Conservation (phyloP, 2,888 invertebrate species). For the Acleris emargana region DNA sequence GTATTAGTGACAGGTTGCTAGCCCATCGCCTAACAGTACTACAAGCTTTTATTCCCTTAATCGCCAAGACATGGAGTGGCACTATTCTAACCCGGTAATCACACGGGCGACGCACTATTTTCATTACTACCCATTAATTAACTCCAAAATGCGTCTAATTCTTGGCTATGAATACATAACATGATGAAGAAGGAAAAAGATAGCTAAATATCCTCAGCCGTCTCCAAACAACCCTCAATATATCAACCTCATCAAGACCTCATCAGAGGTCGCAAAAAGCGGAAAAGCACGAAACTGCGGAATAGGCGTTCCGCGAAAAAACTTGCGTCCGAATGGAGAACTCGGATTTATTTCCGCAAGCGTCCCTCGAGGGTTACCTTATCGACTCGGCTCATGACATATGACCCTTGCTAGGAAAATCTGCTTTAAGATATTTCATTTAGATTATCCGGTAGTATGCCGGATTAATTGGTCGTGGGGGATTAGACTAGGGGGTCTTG, state of each 20-base stretch:
- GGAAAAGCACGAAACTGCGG: constrained; percentile 21
- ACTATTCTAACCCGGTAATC: too few species aligned
- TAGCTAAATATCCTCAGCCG: too few species aligned
- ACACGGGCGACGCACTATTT: too few species aligned
- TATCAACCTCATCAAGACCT: constrained; percentile 12
- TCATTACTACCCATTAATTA: too few species aligned
- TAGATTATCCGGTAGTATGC: constrained; percentile 32
- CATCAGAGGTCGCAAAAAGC: constrained; percentile 22
- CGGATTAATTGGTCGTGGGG: constrained; percentile 30
- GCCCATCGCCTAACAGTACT: too few species aligned
- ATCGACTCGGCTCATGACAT: constrained; percentile 34
- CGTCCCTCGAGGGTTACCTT: constrained; percentile 33
- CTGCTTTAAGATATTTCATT: constrained; percentile 37
- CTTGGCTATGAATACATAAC: too few species aligned
- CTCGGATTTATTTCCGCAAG: constrained; percentile 33
- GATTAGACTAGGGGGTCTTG: constrained; percentile 2
- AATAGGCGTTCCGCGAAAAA: constrained; percentile 32
- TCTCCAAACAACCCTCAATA: neutral
- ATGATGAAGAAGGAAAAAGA: too few species aligned
- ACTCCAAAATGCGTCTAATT: too few species aligned
- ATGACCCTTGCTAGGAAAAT: constrained; percentile 33
- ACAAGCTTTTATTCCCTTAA: too few species aligned
- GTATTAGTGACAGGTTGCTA: too few species aligned
- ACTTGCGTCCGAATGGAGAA: constrained; percentile 26
- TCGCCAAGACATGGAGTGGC: too few species aligned